phyloP scores from a whole-genome alignment of 2,113 vertebrate species.

The Lagopus leucura region DNA sequence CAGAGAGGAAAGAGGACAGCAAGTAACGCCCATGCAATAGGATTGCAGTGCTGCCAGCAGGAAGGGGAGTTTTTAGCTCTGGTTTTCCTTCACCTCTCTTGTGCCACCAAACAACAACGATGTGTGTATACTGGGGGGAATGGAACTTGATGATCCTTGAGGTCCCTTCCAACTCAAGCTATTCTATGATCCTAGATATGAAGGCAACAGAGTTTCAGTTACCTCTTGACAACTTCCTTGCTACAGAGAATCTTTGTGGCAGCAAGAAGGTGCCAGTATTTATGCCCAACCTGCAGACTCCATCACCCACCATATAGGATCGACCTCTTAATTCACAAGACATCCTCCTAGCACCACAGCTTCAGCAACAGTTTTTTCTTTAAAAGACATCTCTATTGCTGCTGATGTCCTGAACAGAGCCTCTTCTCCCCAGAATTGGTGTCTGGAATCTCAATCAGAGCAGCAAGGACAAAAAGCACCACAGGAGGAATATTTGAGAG shows the following conservation, averaged over 20 bases:
- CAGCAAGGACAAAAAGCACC: not conserved
- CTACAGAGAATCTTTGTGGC: not conserved
- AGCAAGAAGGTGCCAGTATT: not conserved
- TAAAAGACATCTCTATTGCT: not conserved
- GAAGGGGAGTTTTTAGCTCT: not conserved
- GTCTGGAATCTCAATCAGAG: not conserved
- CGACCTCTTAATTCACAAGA: not conserved
- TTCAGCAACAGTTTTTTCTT: not conserved
- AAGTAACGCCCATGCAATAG: fast-evolving
- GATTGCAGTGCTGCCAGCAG: not conserved
- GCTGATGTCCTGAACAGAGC: not conserved
- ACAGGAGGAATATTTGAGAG: not conserved
- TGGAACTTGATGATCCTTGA: too few species aligned
- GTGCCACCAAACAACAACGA: not conserved
- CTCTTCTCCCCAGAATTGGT: not conserved
- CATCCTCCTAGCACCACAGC: fast-evolving
- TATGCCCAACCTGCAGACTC: not conserved
- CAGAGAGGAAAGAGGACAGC: not conserved
- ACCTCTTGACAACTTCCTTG: not conserved
- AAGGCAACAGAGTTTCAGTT: not conserved
- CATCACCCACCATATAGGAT: not conserved
- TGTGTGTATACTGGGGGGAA: not conserved
- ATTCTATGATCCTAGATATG: too few species aligned
- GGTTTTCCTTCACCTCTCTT: not conserved
- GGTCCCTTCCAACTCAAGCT: too few species aligned